Evolutionary conservation across 2,797 vertebrate species (phyloP).

Genomic region (Parauchenoglanis punctatus): DNA sequence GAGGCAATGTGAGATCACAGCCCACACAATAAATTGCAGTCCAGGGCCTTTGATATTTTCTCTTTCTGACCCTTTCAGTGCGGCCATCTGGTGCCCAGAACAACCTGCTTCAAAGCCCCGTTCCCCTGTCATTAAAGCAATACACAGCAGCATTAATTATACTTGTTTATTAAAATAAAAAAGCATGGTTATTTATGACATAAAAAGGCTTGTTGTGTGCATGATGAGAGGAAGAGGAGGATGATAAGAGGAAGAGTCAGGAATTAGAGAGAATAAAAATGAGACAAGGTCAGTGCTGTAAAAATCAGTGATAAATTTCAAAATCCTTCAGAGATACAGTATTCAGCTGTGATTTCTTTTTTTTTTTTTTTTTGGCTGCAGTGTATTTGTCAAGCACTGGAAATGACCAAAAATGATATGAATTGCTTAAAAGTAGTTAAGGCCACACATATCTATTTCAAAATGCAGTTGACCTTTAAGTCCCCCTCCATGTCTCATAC

Average conservation of each 20-base stretch:
- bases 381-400: neutral
- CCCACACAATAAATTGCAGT: constrained; percentile 47
- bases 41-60: constrained; percentile 43
- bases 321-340: neutral
- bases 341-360: neutral
- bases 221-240: neutral
- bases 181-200: constrained; percentile 21
- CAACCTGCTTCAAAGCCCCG: constrained; percentile 42
- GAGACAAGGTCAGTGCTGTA: neutral
- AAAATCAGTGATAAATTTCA: neutral
- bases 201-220: neutral
- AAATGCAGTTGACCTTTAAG: constrained; percentile 21
- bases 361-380: neutral
- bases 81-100: constrained; percentile 51
- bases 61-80: constrained; percentile 27
- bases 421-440: constrained; percentile 2
- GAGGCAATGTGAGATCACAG: constrained; percentile 42
- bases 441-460: constrained; percentile 17
- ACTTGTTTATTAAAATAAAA: constrained; percentile 29
- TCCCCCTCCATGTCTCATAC: constrained; percentile 10
- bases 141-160: constrained; percentile 32
- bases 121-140: constrained; percentile 32
- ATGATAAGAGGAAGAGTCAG: constrained; percentile 18
- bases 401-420: neutral
- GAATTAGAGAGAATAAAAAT: constrained; percentile 7